Evolutionary conservation across 2,797 vertebrate species (phyloP).

Genomic region (Megalops cyprinoides): DNA sequence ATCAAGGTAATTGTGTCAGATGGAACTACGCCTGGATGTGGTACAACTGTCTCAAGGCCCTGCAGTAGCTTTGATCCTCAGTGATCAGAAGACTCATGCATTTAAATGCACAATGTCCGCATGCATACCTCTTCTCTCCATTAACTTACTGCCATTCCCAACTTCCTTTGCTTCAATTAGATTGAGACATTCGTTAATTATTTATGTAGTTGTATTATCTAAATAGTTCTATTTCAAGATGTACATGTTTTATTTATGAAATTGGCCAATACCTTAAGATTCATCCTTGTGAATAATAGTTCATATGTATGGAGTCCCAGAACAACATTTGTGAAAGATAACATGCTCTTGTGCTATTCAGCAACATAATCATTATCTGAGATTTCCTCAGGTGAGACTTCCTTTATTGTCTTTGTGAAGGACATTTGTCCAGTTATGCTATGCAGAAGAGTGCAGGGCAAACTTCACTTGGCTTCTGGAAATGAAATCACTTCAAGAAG

Average conservation of each 20-base stretch:
- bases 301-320: not conserved
- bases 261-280: not conserved
- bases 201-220: constrained; percentile 2
- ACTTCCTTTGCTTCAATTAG: not conserved
- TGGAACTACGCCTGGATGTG: constrained; percentile 66
- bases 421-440: no score
- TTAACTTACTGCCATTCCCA: not conserved
- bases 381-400: no score
- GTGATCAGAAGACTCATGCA: constrained; percentile 54
- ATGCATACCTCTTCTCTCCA: constrained; percentile 2
- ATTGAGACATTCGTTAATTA: not conserved
- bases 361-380: no score
- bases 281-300: not conserved
- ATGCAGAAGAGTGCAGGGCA: no score
- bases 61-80: constrained; percentile 72
- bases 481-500: no score
- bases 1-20: constrained; percentile 76
- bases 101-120: constrained; percentile 39
- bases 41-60: constrained; percentile 66
- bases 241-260: not conserved
- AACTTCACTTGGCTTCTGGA: no score
- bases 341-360: no score
- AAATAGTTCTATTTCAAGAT: constrained; percentile 1
- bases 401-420: no score
- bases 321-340: no score